Evolutionary conservation across 2,797 vertebrate genomes (phyloP), one percentile per base, ranked within the genome.

Genomic region (Cirrhinus molitorella): DNA sequence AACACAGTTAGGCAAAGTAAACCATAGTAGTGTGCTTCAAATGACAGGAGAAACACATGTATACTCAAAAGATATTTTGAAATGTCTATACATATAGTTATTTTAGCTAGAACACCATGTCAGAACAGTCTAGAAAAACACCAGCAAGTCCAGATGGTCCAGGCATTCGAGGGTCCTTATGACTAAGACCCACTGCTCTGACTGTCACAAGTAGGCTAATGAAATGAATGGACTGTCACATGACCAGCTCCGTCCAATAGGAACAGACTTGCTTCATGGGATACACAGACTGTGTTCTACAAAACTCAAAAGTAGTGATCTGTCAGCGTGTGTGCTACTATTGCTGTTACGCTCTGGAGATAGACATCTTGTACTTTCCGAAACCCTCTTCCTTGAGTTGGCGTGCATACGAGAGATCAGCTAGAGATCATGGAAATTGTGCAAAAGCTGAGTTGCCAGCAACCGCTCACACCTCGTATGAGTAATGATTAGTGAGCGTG

Each of bases 151-250:
- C 68, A 73, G 79, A 49, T 73, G 67, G 67, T 72, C 37, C 11
- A 16, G 53, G 19, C 34, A 31, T 57, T 45, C 6, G 37, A 80
- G 51, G 51, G 65, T 80, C 31, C 51, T 65, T 63, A 51, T 31
- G 45, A 53, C 12, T 34, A 57, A 65, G 40, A 68, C 43, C 40
- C 47, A 9, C 25, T 55, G 19, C 68, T 34, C n/a, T 66, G 47
- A 43, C 53, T 49, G 31, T 21, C 59, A 83, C 72, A 72, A 55
- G 59, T 55, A 81, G 47, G 73, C 23, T 78, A 78, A 74, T 81
- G 23, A 81, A 82, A 82, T 87, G 59, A 85, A 82, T 85, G 79
- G 67, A 28, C 49, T 19, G 28, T 34, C 72, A 81, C 5, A 43
- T 78, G 61, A 82, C 59, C 74, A 68, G 23, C 19, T 14, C 43